Evolutionary conservation across 2,888 invertebrate species (phyloP).

Genomic region (Cynaeus angustus): DNA sequence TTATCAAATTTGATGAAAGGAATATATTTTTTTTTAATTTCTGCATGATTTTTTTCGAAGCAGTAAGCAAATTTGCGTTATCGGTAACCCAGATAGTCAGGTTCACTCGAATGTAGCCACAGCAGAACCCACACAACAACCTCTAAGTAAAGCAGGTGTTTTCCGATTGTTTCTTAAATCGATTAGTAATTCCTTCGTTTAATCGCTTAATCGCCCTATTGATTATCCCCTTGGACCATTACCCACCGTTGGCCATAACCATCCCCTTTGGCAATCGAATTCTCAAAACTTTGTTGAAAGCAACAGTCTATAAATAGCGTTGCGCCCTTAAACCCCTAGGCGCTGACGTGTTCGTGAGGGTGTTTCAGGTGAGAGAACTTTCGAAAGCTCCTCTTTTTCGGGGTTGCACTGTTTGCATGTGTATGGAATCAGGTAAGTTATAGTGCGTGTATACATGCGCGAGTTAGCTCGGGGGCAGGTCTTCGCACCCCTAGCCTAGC

Average conservation of each 20-base stretch:
- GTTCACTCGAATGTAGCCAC: too few species aligned
- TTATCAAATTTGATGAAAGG: too few species aligned
- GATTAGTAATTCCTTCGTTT: constrained; percentile 31
- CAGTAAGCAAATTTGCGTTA: too few species aligned
- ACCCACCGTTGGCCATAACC: constrained; percentile 10
- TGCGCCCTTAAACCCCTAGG: constrained; percentile 28
- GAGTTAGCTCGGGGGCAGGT: constrained; percentile 60
- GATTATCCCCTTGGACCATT: constrained; percentile 27
- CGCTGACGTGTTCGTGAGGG: constrained; percentile 26
- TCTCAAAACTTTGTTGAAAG: constrained; percentile 19
- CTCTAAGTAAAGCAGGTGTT: constrained; percentile 28
- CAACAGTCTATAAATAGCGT: constrained; percentile 38
- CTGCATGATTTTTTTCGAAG: too few species aligned
- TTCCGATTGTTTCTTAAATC: constrained; percentile 37
- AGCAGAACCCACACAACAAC: constrained; percentile 5
- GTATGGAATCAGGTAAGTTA: constrained; percentile 51
- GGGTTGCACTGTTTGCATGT: constrained; percentile 52
- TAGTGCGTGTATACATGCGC: constrained; percentile 63
- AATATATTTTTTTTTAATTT: too few species aligned
- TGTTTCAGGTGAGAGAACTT: constrained; percentile 35
- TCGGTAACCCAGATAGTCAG: too few species aligned
- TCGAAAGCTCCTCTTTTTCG: constrained; percentile 36
- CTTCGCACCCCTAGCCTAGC: constrained; percentile 62
- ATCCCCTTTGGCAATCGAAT: constrained; percentile 7
- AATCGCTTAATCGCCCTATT: constrained; percentile 39